Evolutionary conservation across 2,888 invertebrate species (phyloP).

Genomic region (Pantelozetes paolii): DNA sequence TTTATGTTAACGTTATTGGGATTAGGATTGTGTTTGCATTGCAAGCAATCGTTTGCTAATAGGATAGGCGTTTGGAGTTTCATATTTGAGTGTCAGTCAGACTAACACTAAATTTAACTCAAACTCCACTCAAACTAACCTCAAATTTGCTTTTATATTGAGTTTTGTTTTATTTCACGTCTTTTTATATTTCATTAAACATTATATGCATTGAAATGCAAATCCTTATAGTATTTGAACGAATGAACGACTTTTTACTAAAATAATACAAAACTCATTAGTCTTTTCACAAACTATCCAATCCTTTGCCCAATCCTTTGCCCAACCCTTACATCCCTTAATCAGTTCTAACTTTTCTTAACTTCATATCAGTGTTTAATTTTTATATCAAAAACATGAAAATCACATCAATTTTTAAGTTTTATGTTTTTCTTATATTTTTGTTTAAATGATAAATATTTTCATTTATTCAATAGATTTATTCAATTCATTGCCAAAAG

Average conservation of each 20-base stretch:
- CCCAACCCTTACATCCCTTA: neutral
- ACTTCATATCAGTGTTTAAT: no score
- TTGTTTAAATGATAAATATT: no score
- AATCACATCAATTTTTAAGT: no score
- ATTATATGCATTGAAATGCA: no score
- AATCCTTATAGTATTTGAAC: no score
- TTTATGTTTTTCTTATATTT: no score
- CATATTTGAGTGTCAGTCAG: neutral
- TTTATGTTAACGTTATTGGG: no score
- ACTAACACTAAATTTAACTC: neutral
- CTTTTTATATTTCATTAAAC: no score
- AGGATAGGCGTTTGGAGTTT: neutral
- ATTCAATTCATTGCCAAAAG: neutral
- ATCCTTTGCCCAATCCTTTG: no score
- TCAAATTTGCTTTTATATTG: neutral
- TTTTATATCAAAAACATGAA: no score
- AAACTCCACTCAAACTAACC: neutral
- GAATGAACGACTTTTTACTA: neutral
- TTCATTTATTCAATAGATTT: neutral
- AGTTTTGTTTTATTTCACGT: neutral
- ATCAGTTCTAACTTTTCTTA: no score
- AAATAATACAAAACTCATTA: neutral
- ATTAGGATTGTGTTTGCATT: slow-evolving; percentile 2
- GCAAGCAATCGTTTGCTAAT: neutral
- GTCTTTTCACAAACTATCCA: neutral